Conservation (phyloP, 1,140 invertebrate genomes). For the Diabrotica virgifera region DNA sequence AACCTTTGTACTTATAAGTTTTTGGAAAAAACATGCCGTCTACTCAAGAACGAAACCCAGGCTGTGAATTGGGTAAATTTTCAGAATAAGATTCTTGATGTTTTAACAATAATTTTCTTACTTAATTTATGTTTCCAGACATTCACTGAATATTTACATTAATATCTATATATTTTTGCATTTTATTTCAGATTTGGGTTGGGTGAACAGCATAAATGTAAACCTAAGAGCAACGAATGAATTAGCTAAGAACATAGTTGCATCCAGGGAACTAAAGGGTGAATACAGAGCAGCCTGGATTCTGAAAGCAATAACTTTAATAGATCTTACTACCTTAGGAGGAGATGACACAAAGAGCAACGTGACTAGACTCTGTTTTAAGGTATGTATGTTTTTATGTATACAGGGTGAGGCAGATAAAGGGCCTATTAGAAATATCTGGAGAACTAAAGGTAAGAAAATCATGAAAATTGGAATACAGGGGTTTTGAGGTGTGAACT, state of each 20-base stretch:
- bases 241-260: conserved; percentile 50
- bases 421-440: no score
- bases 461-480: no score
- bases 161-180: not conserved
- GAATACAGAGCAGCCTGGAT: conserved; percentile 70
- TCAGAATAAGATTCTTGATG: not conserved
- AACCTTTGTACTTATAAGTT: no score
- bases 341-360: conserved; percentile 85
- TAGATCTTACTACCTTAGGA: conserved; percentile 89
- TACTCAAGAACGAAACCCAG: conserved; percentile 35
- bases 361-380: conserved; percentile 75
- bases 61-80: conserved; percentile 41
- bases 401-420: no score
- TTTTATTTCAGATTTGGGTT: conserved; percentile 53
- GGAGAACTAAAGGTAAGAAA: no score
- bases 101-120: not conserved
- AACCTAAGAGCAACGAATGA: conserved; percentile 59
- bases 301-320: conserved; percentile 75
- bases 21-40: no score
- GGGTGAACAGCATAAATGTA: conserved; percentile 58
- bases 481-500: no score
- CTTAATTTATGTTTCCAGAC: conserved; percentile 1
- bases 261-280: conserved; percentile 42
- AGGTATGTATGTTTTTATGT: conserved; percentile 54
- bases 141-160: no score